Percentiles rank a stretch among this genome's conserved stretches.
These are phyloP conservation scores for Micrastur ruficollis DNA, from an alignment of 2,797 vertebrate genomes.

Conservation along the genomic window DNA sequence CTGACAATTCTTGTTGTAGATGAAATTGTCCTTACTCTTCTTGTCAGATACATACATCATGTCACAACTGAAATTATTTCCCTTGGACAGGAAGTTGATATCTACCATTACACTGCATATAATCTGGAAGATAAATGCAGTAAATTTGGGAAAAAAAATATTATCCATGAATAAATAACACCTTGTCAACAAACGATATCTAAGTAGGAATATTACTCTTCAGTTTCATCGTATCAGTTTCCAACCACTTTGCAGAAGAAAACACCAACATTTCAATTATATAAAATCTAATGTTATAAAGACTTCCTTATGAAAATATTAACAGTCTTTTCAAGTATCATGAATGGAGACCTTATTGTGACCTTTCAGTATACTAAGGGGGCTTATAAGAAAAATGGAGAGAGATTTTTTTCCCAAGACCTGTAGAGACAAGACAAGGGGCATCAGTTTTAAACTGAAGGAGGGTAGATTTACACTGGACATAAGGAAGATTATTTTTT, in stretches of 20 bases:
- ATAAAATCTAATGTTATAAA: not conserved
- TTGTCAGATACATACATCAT: not conserved
- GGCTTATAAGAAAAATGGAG: not conserved
- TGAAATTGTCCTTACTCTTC: not conserved
- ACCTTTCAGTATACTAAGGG: not conserved
- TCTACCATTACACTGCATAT: not conserved
- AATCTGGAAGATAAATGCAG: not conserved
- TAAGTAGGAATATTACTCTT: not conserved
- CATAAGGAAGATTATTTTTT: too few species aligned
- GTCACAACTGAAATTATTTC: not conserved
- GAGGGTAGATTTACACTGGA: not conserved
- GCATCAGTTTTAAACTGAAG: not conserved
- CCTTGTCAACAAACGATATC: not conserved
- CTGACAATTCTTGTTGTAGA: not conserved
- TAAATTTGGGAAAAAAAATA: not conserved
- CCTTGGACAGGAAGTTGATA: not conserved
- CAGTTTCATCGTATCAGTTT: not conserved
- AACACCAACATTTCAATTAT: not conserved
- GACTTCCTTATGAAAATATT: not conserved
- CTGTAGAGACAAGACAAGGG: not conserved
- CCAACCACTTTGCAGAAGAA: not conserved
- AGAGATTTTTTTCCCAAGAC: not conserved
- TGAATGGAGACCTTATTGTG: not conserved
- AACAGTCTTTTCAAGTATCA: not conserved
- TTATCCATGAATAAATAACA: not conserved